Conservation (phyloP, 2,888 invertebrate genomes). For the Deilephila porcellus region DNA sequence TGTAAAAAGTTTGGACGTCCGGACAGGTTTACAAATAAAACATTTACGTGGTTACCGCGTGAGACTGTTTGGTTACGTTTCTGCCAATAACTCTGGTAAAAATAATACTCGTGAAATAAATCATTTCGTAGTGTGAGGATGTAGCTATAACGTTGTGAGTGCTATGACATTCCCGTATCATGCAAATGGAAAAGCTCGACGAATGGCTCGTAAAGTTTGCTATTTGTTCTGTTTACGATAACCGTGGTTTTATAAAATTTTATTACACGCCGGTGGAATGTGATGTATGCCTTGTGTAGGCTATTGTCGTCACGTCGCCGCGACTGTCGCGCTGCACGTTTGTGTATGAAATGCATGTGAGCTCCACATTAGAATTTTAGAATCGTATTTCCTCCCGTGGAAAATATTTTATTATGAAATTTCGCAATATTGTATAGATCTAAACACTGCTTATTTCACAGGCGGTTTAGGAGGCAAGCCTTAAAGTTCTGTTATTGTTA, state of each 20-base stretch:
- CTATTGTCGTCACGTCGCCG: slow-evolving; percentile 5
- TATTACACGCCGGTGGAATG: slow-evolving; percentile 67
- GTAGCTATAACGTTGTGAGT: slow-evolving; percentile 56
- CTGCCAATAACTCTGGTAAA: not conserved
- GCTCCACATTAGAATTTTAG: not conserved
- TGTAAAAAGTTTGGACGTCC: not conserved
- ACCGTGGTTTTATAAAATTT: slow-evolving; percentile 78
- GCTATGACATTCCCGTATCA: slow-evolving; percentile 68
- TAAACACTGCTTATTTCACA: too few species aligned
- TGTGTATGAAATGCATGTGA: slow-evolving; percentile 5
- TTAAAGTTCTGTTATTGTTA: too few species aligned
- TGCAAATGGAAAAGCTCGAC: slow-evolving; percentile 80
- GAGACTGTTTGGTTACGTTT: not conserved
- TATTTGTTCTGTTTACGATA: slow-evolving; percentile 83
- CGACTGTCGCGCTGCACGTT: not conserved
- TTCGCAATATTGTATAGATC: too few species aligned
- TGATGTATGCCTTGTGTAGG: slow-evolving; percentile 45
- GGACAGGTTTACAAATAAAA: not conserved
- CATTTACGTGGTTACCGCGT: not conserved
- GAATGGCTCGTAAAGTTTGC: slow-evolving; percentile 77
- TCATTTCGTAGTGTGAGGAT: slow-evolving; percentile 36
- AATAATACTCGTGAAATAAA: slow-evolving; percentile 5
- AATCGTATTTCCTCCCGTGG: not conserved
- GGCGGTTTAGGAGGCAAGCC: too few species aligned
- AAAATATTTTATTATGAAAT: slow-evolving; percentile 1